Evolutionary conservation across 2,888 invertebrate species (phyloP).

Genomic region (Minunthozetes semirufus): DNA sequence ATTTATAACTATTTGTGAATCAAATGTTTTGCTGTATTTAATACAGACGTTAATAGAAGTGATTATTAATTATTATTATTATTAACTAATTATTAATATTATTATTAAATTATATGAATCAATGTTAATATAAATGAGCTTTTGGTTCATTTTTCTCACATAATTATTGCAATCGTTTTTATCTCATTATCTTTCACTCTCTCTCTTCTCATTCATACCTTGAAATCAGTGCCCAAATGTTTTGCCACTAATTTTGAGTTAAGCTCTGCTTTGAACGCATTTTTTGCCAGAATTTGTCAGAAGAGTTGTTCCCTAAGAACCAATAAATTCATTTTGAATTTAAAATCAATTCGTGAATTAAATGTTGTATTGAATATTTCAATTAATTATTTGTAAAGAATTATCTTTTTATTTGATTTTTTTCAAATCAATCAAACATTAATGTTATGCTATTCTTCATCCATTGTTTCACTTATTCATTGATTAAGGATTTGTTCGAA

Average conservation of each 20-base stretch:
- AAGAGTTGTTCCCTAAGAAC: background rate
- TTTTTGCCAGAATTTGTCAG: background rate
- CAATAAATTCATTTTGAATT: background rate
- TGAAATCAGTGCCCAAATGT: background rate
- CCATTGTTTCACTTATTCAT: background rate
- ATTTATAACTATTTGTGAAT: background rate
- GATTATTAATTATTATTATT: too few species aligned
- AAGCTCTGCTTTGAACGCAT: background rate
- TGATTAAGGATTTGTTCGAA: background rate
- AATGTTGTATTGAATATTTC: constrained; percentile 17
- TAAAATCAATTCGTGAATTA: background rate
- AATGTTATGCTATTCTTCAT: background rate
- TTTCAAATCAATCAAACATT: background rate
- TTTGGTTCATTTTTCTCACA: background rate
- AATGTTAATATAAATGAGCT: background rate
- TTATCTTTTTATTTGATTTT: background rate
- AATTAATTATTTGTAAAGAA: background rate
- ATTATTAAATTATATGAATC: background rate
- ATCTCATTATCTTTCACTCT: background rate
- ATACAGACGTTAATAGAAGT: too few species aligned
- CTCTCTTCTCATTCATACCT: background rate
- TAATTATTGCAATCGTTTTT: background rate
- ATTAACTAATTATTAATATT: background rate
- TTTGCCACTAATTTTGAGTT: background rate
- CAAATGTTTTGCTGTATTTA: background rate